Conservation (phyloP, 1,140 invertebrate species). For the Akabosia matsudoensis region DNA sequence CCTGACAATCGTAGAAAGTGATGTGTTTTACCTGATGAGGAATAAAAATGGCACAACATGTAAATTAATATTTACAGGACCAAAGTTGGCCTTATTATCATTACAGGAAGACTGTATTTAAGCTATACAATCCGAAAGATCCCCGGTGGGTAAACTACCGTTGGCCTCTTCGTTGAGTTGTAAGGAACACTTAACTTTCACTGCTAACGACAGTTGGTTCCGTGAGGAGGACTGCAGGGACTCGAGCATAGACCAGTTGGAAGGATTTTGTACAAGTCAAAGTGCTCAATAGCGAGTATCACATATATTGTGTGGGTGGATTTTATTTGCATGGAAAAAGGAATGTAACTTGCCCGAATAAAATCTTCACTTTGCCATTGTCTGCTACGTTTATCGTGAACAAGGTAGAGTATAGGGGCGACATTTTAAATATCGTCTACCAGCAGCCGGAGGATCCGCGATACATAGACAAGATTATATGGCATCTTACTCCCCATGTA, state of each 20-base stretch:
- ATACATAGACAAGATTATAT: constrained; percentile 9
- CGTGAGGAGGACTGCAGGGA: not conserved
- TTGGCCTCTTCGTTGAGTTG: not conserved
- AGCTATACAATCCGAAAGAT: not conserved
- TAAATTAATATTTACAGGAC: not conserved
- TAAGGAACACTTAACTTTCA: not conserved
- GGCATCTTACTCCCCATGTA: constrained; percentile 27
- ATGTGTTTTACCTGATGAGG: constrained; percentile 29
- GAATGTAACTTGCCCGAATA: constrained; percentile 11
- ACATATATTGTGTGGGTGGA: constrained; percentile 28
- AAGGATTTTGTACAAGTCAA: constrained; percentile 32
- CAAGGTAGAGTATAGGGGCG: constrained; percentile 8
- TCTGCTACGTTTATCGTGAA: constrained; percentile 22
- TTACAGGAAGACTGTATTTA: constrained; percentile 22
- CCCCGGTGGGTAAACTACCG: not conserved
- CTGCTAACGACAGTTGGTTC: not conserved
- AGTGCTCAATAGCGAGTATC: not conserved
- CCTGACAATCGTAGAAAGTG: constrained; percentile 26
- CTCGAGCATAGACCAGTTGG: not conserved
- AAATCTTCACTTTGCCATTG: constrained; percentile 21
- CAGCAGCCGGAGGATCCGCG: constrained; percentile 23
- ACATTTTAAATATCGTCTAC: constrained; percentile 15
- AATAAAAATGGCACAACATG: constrained; percentile 14
- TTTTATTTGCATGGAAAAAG: not conserved
- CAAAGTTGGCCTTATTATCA: constrained; percentile 27